These are phyloP conservation scores for Clavelina lepadiformis DNA, from an alignment of 23 tunicate genomes.

Conservation along the genomic window DNA sequence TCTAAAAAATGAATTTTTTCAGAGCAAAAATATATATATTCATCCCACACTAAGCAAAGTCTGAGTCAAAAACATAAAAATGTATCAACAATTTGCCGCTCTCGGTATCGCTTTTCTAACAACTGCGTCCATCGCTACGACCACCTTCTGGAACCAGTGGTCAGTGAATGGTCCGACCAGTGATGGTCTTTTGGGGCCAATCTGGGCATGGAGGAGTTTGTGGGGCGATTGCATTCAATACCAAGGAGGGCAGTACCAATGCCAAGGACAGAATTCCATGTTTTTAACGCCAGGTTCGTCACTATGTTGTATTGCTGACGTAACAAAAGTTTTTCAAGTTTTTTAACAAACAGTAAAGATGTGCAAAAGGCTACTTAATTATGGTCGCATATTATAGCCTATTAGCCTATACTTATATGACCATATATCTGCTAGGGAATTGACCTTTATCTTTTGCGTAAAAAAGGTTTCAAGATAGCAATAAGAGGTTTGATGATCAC, in stretches of 20 bases:
- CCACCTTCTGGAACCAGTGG: slow-evolving; percentile 44
- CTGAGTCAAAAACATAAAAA: background rate
- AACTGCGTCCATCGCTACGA: slow-evolving; percentile 5
- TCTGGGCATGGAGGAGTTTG: slow-evolving; percentile 58
- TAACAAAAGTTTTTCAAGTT: background rate
- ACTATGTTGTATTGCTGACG: background rate
- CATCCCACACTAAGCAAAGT: background rate
- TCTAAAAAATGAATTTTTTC: no score
- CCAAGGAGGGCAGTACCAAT: slow-evolving; percentile 43
- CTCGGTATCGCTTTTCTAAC: slow-evolving; percentile 10
- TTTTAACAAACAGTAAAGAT: no score
- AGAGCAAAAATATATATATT: no score
- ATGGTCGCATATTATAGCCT: no score
- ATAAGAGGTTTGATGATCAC: slow-evolving; percentile 56
- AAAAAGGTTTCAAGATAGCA: slow-evolving; percentile 14
- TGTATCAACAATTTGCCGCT: slow-evolving; percentile 13
- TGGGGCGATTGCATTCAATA: slow-evolving; percentile 55
- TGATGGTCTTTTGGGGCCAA: slow-evolving; percentile 13
- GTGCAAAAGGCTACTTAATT: background rate
- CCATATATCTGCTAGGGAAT: no score
- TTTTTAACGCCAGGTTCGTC: slow-evolving; percentile 10
- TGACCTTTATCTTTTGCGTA: no score
- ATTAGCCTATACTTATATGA: no score
- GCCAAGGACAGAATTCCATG: slow-evolving; percentile 43
- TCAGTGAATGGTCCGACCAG: slow-evolving; percentile 27